Percentiles rank a stretch among this genome's conserved stretches.
phyloP scores from a whole-genome alignment of 2,888 invertebrate genomes.

The Troilus luridus region DNA sequence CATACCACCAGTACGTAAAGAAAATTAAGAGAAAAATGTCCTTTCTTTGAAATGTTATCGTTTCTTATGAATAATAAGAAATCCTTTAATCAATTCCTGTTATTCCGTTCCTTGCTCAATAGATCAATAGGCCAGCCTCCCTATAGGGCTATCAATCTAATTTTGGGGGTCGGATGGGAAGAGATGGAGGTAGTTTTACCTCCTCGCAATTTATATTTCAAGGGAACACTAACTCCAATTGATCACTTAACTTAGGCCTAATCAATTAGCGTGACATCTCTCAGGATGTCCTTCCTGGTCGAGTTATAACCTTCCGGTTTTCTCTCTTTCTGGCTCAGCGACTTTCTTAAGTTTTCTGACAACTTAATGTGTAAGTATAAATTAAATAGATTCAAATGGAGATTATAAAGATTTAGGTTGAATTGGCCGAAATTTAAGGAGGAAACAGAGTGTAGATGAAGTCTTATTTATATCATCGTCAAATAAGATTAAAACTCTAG shows the following conservation, averaged over 20 bases:
- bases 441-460: no score
- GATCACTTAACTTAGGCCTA: background rate
- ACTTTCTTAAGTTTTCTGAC: background rate
- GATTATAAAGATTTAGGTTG: background rate
- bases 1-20: no score
- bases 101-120: background rate
- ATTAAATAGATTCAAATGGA: background rate
- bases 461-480: no score
- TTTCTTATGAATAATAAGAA: background rate
- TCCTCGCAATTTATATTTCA: slow-evolving; percentile 9
- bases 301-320: background rate
- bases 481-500: no score
- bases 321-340: background rate
- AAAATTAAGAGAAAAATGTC: no score
- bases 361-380: background rate
- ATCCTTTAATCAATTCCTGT: background rate
- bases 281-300: background rate
- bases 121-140: background rate
- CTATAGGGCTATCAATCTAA: background rate
- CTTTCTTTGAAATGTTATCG: background rate
- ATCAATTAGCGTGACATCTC: background rate
- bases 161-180: background rate
- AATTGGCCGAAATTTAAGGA: background rate
- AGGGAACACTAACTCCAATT: background rate
- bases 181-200: background rate